Base-by-base conservation (phyloP, 2,797 vertebrate genomes). In the Oceanodroma leucorhoa region DNA sequence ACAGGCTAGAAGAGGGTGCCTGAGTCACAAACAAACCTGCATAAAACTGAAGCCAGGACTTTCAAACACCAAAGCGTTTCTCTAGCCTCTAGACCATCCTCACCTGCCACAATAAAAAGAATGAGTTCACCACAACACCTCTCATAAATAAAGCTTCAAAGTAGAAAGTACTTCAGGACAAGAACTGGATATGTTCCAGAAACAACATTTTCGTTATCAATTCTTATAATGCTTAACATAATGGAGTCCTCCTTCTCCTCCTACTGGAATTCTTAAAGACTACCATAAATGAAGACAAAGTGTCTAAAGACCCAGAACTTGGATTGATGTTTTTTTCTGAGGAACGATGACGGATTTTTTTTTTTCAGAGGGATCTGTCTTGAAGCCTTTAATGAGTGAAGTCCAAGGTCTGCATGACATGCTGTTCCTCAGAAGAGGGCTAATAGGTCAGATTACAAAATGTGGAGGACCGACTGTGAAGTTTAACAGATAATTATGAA, bases 321-420 rank as follows among this genome's bases (percentile, higher is more conserved):
- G 20, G 19, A 50, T 0, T 8, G 5, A 8, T 11, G 2, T 0
- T 4, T 77, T 27, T 38, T 58, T 24, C 36, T 41, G 23, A 43
- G 34, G 43, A 60, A 76, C 22, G 36, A 65, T 38, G 14, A 54
- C 23, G 43, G 16, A 14, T 23, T 34, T 36, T 24, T 24, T 29
- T 36, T 46, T 19, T 32, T 50, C 23, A 40, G 17, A 64, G 14
- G 8, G 4, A 55, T 73, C 43, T 36, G 8, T 36, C 54, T 75
- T 61, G 50, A 83, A 78, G 53, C 26, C 6, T 76, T 75, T 70
- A 6, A 64, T 3, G 7, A 80, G 10, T 29, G 7, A 66, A 73
- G n/a, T 24, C 22, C 1, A 4, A 87, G 29, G 53, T 83, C 53
- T 75, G 20, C 40, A 83, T 0, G 0, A 93, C 55, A 43, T 45